phyloP scores from a whole-genome alignment of 1,140 invertebrate genomes.

The Orius laevigatus region DNA sequence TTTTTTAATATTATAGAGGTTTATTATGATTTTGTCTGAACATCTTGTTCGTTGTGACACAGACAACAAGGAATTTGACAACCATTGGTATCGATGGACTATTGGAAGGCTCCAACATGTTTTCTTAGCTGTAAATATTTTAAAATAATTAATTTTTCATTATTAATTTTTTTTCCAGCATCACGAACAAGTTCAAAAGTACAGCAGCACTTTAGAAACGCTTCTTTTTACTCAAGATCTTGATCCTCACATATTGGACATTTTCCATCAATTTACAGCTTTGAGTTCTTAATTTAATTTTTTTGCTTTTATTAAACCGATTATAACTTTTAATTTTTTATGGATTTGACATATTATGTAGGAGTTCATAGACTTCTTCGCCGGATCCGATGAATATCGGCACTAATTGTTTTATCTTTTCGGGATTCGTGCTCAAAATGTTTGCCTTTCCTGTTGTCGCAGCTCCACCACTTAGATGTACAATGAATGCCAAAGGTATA shows the following conservation, averaged over 20 bases:
- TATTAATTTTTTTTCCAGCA: slow-evolving; percentile 47
- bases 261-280: slow-evolving; percentile 93
- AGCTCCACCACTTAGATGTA: slow-evolving; percentile 1
- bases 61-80: slow-evolving; percentile 81
- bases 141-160: background rate
- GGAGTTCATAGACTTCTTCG: slow-evolving; percentile 8
- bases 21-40: slow-evolving; percentile 96
- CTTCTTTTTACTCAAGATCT: slow-evolving; percentile 90
- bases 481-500: slow-evolving; percentile 4
- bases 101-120: slow-evolving; percentile 89
- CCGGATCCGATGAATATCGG: slow-evolving; percentile 5
- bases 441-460: slow-evolving; percentile 2
- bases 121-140: slow-evolving; percentile 65
- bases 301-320: too few species aligned
- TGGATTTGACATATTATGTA: background rate
- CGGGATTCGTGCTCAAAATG: slow-evolving; percentile 1
- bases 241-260: slow-evolving; percentile 88
- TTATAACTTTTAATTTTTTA: too few species aligned
- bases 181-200: slow-evolving; percentile 94
- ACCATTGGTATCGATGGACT: slow-evolving; percentile 94
- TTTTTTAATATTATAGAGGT: slow-evolving; percentile 41
- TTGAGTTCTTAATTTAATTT: slow-evolving; percentile 42
- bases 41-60: slow-evolving; percentile 87
- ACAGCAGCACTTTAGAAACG: slow-evolving; percentile 85
- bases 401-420: slow-evolving; percentile 1